These are phyloP conservation scores for Germaria angustata DNA, from an alignment of 2,888 invertebrate genomes.

Conservation along the genomic window DNA sequence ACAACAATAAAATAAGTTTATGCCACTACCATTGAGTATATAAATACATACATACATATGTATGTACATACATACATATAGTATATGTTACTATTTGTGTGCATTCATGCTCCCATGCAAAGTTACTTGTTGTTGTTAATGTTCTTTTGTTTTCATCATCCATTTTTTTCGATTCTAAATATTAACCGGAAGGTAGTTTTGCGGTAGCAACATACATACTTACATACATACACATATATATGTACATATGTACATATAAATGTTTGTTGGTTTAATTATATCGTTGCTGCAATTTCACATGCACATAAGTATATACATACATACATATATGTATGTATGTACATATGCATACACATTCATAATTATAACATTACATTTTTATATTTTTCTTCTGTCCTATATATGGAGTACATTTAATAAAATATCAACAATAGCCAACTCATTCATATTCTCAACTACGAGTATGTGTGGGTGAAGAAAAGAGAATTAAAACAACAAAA, in stretches of 20 bases:
- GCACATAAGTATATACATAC: too few species aligned
- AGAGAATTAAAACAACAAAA: background rate
- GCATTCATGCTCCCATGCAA: background rate
- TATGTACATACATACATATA: background rate
- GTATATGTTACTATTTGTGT: background rate
- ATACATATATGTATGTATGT: too few species aligned
- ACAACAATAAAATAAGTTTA: background rate
- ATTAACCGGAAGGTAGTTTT: conserved; percentile 51
- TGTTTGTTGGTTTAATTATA: background rate
- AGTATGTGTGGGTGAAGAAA: background rate
- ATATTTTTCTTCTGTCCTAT: too few species aligned
- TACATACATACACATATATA: background rate
- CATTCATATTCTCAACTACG: background rate
- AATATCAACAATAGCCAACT: background rate
- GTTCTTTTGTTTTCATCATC: conserved; percentile 23
- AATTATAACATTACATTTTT: too few species aligned
- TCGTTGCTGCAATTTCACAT: background rate
- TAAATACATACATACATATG: background rate
- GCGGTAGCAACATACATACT: background rate
- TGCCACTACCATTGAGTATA: too few species aligned
- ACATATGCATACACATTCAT: too few species aligned
- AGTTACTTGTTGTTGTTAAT: background rate
- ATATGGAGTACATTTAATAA: background rate
- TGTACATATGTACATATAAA: background rate
- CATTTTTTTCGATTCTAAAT: background rate